Conservation (phyloP, 1,140 invertebrate genomes). For the Samia ricini region DNA sequence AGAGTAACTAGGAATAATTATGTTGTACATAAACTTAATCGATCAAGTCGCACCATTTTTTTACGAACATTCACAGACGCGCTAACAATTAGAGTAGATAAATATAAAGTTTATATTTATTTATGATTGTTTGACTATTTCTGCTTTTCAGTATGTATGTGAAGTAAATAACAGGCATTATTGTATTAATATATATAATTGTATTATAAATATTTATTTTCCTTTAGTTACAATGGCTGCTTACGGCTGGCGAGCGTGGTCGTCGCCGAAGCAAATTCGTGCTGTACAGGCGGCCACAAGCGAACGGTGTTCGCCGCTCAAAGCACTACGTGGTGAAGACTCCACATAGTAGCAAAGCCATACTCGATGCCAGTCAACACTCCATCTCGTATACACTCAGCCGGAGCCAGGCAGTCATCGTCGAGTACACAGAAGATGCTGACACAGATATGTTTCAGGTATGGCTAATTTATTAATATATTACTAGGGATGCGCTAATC, state of each 20-base stretch:
- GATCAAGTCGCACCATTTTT: too few species aligned
- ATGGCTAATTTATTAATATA: constrained; percentile 36
- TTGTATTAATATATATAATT: too few species aligned
- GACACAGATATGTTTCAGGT: constrained; percentile 99
- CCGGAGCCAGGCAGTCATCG: constrained; percentile 97
- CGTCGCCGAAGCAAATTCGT: constrained; percentile 96
- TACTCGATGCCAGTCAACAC: constrained; percentile 93
- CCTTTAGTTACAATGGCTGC: constrained; percentile 94
- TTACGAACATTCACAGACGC: too few species aligned
- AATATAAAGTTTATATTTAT: too few species aligned
- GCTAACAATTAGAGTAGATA: too few species aligned
- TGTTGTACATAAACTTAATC: too few species aligned
- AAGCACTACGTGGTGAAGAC: constrained; percentile 97
- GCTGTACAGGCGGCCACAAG: constrained; percentile 87
- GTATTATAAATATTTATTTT: constrained; percentile 1
- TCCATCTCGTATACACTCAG: constrained; percentile 98
- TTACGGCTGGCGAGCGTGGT: constrained; percentile 94
- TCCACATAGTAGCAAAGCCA: constrained; percentile 92
- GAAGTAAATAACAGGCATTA: too few species aligned
- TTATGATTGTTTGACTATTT: too few species aligned
- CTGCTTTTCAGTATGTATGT: too few species aligned
- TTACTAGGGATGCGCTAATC: neutral
- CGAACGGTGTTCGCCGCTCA: constrained; percentile 96
- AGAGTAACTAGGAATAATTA: too few species aligned
- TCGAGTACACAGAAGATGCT: constrained; percentile 96